phyloP scores from a whole-genome alignment of 23 tunicate species.

The Phallusia fumigata region DNA sequence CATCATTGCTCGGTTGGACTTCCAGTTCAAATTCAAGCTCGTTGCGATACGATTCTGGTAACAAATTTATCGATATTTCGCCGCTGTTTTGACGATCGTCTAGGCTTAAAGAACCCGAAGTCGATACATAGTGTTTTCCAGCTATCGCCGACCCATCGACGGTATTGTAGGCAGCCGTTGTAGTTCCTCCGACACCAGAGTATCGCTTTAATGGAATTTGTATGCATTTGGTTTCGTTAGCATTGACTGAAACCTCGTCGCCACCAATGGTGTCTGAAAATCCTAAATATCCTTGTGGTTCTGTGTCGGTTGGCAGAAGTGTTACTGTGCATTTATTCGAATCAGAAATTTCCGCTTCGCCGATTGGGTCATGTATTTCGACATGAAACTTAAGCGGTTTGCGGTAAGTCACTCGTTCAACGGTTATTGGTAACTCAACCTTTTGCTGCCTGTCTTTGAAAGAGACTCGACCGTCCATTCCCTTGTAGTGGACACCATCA shows the following conservation, averaged over 20 bases:
- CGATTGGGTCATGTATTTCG: conserved; percentile 36
- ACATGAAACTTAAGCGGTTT: conserved; percentile 34
- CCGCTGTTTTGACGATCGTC: conserved; percentile 25
- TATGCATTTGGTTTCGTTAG: not conserved
- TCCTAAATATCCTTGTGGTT: not conserved
- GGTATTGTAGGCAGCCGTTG: not conserved
- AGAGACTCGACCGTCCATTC: conserved; percentile 25
- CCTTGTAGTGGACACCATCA: conserved; percentile 49
- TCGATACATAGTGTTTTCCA: conserved; percentile 25
- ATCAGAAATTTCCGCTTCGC: conserved; percentile 29
- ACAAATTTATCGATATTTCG: conserved; percentile 23
- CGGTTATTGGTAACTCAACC: conserved; percentile 30
- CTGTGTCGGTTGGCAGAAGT: not conserved
- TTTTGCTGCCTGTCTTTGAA: conserved; percentile 44
- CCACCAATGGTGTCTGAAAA: not conserved
- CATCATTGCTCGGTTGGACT: not conserved
- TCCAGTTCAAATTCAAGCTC: conserved; percentile 38
- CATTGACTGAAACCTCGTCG: not conserved
- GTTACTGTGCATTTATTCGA: not conserved
- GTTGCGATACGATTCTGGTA: conserved; percentile 6
- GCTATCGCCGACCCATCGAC: conserved; percentile 19
- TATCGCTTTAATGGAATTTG: conserved; percentile 2
- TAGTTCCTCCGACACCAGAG: conserved; percentile 20
- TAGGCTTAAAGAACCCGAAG: conserved; percentile 12
- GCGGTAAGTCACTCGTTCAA: conserved; percentile 1